A percentile compares a stretch with the other conserved stretches of the same genome.
phyloP scores from a whole-genome alignment of 2,888 invertebrate genomes.

The Papilio protenor region DNA sequence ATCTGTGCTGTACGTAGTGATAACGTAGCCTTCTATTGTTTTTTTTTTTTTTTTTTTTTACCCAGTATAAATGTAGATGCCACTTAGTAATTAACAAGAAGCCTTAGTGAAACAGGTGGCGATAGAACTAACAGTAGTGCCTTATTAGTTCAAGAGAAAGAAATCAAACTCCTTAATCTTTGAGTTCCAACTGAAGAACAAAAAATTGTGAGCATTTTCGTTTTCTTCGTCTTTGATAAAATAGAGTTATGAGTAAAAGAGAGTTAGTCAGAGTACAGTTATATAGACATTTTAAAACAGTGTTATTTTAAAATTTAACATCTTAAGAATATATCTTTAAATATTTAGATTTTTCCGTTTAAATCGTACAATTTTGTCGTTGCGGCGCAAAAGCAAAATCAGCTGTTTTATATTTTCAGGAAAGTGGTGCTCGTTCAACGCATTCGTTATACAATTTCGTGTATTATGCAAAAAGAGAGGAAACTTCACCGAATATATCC shows the following conservation, averaged over 20 bases:
- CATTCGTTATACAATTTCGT: conserved; percentile 8
- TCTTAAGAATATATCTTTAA: neutral
- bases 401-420: conserved; percentile 7
- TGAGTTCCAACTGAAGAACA: too few species aligned
- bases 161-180: too few species aligned
- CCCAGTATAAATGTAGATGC: too few species aligned
- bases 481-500: neutral
- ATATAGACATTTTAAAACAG: too few species aligned
- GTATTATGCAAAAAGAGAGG: conserved; percentile 8
- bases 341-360: neutral
- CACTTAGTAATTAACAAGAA: too few species aligned
- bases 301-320: neutral
- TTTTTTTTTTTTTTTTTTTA: too few species aligned
- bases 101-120: too few species aligned
- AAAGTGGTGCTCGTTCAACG: neutral
- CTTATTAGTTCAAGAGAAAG: too few species aligned
- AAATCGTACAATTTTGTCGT: neutral
- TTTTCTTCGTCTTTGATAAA: neutral
- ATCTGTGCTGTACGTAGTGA: too few species aligned
- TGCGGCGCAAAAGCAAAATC: conserved; percentile 12
- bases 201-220: neutral
- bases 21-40: too few species aligned
- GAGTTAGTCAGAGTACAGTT: too few species aligned
- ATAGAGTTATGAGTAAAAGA: neutral
- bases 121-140: too few species aligned